Evolutionary conservation across 2,797 vertebrate species (phyloP).

Genomic region (Malurus leucopterus): DNA sequence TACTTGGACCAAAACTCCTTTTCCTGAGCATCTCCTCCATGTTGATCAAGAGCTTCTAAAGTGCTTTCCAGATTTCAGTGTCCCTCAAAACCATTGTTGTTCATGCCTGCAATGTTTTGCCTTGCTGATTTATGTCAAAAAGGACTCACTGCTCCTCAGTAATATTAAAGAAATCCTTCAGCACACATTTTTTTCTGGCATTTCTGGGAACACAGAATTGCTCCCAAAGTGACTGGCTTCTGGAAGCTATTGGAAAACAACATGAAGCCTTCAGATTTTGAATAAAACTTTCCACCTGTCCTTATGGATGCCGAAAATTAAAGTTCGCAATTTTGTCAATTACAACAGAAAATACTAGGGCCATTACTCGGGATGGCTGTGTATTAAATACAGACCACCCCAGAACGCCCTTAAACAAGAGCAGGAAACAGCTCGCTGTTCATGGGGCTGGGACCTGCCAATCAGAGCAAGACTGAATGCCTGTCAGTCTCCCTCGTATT

Average conservation of each 20-base stretch:
- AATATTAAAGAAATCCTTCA: slow-evolving; percentile 26
- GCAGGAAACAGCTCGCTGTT: neutral
- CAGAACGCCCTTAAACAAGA: neutral
- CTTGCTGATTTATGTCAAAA: slow-evolving; percentile 21
- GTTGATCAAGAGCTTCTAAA: neutral
- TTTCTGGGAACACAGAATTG: slow-evolving; percentile 15
- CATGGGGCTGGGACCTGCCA: neutral
- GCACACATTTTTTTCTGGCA: slow-evolving; percentile 24
- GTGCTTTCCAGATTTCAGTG: neutral
- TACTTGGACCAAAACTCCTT: neutral
- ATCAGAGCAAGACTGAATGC: slow-evolving; percentile 31
- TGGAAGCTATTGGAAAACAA: slow-evolving; percentile 51
- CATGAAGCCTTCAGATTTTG: neutral
- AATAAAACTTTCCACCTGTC: slow-evolving; percentile 57
- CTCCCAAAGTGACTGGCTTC: slow-evolving; percentile 38
- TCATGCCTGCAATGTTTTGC: neutral
- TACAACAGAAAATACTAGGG: slow-evolving; percentile 12
- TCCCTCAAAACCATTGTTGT: neutral
- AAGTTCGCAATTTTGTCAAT: slow-evolving; percentile 37
- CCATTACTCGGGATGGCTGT: slow-evolving; percentile 14
- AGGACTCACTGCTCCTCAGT: neutral
- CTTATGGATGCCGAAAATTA: slow-evolving; percentile 33
- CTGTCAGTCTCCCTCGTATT: slow-evolving; percentile 43
- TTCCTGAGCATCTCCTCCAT: neutral
- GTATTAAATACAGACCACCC: slow-evolving; percentile 25